phyloP scores from a whole-genome alignment of 2,113 vertebrate species.

The Cyprinodon tularosa region DNA sequence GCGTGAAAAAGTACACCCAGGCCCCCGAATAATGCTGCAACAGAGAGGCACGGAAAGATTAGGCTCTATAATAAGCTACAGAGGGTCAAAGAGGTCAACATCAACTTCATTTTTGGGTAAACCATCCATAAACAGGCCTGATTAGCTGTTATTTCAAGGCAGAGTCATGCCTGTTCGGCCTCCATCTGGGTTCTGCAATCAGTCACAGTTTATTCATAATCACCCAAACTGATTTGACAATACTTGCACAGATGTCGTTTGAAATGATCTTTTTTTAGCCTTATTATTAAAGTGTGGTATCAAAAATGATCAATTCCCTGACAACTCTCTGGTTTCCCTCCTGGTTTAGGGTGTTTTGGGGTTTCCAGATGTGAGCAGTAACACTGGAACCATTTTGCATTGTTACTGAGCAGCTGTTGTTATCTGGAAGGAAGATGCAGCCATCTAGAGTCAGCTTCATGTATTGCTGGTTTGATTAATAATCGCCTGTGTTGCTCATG shows the following conservation, averaged over 20 bases:
- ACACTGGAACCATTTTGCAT: conserved; percentile 72
- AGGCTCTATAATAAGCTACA: conserved; percentile 54
- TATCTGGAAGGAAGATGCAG: conserved; percentile 32
- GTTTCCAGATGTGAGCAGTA: conserved; percentile 43
- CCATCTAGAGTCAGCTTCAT: conserved; percentile 53
- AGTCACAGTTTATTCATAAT: background rate
- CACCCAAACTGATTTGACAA: background rate
- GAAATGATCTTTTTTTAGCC: background rate
- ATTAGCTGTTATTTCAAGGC: background rate
- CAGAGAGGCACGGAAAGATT: conserved; percentile 42
- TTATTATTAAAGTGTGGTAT: background rate
- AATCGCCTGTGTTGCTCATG: background rate
- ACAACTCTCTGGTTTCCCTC: background rate
- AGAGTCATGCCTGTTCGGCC: background rate
- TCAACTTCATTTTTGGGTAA: background rate
- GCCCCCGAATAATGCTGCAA: conserved; percentile 61
- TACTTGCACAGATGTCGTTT: background rate
- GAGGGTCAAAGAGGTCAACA: conserved; percentile 19
- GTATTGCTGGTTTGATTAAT: conserved; percentile 28
- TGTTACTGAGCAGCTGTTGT: conserved; percentile 36
- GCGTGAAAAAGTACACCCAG: conserved; percentile 69
- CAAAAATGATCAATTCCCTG: background rate
- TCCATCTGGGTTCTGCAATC: background rate
- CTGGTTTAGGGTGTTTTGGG: conserved; percentile 13
- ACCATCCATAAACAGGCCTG: background rate